phyloP scores from a whole-genome alignment of 2,797 vertebrate genomes.

The Artibeus lituratus region DNA sequence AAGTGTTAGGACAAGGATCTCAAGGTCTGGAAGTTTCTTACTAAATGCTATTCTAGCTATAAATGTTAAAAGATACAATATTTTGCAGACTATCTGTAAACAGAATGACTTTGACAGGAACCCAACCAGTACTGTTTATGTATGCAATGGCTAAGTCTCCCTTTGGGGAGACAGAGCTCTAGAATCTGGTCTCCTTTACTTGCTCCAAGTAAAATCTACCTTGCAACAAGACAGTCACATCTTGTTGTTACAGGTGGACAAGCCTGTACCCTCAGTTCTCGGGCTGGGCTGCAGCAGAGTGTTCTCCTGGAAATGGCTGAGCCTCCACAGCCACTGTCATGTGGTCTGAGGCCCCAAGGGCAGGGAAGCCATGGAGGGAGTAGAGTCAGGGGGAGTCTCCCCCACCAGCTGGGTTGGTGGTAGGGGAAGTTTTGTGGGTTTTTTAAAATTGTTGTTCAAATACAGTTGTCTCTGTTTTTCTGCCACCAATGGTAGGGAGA shows the following conservation, averaged over 20 bases:
- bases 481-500: background rate
- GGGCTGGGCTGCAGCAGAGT: background rate
- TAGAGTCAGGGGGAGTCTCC: background rate
- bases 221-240: background rate
- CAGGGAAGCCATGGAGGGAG: background rate
- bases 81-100: background rate
- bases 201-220: background rate
- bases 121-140: background rate
- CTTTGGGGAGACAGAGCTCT: background rate
- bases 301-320: too few relatives aligned
- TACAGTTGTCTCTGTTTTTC: too few relatives aligned
- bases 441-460: too few relatives aligned
- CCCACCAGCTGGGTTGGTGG: background rate
- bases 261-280: background rate
- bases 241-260: background rate
- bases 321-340: too few relatives aligned
- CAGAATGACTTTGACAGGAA: background rate
- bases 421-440: background rate
- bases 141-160: background rate
- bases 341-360: background rate
- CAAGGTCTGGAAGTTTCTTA: background rate
- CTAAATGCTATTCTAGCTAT: background rate
- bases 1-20: background rate
- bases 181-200: background rate
- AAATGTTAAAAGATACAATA: background rate